Evolutionary conservation across 1,140 invertebrate species (phyloP).

Genomic region (Melanaphis sacchari): DNA sequence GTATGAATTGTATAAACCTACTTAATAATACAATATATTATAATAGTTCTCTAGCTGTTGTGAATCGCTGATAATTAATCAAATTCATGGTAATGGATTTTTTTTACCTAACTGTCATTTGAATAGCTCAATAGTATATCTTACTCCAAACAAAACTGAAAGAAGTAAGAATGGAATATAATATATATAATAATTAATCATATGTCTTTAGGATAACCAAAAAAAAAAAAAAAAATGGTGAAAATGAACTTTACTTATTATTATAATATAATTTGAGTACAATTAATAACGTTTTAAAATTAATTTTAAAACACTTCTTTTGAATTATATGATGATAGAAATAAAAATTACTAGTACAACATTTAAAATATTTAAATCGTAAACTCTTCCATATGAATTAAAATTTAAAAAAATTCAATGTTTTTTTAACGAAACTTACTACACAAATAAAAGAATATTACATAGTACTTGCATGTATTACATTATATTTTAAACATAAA

Average conservation of each 20-base stretch:
- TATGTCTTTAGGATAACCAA: neutral
- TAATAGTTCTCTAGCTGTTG: neutral
- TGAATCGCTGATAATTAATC: neutral
- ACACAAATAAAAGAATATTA: neutral
- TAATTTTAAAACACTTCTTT: neutral
- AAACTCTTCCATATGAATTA: neutral
- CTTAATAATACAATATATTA: neutral
- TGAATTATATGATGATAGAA: neutral
- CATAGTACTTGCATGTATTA: neutral
- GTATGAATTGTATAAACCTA: neutral
- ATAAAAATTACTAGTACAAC: neutral
- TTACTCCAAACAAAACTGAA: neutral
- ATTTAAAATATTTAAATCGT: neutral
- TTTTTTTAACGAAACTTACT: neutral
- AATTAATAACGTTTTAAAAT: neutral
- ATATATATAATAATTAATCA: neutral
- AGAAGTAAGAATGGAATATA: neutral
- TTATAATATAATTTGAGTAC: neutral
- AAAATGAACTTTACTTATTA: neutral
- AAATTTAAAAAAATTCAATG: neutral
- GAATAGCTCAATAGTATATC: neutral
- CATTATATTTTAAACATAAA: neutral
- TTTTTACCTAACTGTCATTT: neutral
- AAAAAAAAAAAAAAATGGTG: neutral
- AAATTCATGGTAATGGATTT: neutral